phyloP scores from a whole-genome alignment of 2,797 vertebrate species.

The Podarcis lilfordi region DNA sequence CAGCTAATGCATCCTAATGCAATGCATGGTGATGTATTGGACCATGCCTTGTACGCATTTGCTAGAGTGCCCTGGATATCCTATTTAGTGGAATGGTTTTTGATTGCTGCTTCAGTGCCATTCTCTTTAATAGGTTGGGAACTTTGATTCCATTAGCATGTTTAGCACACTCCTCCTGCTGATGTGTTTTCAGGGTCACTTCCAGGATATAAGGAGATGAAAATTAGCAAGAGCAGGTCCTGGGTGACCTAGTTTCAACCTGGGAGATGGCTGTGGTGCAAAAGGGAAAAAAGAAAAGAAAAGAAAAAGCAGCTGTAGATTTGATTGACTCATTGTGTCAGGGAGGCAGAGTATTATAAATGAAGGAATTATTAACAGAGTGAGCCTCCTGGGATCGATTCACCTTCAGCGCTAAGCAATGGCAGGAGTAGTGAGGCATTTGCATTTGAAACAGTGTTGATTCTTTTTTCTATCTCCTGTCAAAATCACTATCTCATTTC shows the following conservation, averaged over 20 bases:
- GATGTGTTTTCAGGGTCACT: slow-evolving; percentile 20
- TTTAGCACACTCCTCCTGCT: neutral
- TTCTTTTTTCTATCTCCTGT: neutral
- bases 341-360: slow-evolving; percentile 3
- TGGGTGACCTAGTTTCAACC: slow-evolving; percentile 10
- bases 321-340: slow-evolving; percentile 4
- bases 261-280: neutral
- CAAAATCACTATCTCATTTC: slow-evolving; percentile 14
- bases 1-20: slow-evolving; percentile 3
- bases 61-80: neutral
- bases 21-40: neutral
- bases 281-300: neutral
- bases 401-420: neutral
- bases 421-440: neutral
- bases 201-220: slow-evolving; percentile 18
- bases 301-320: neutral
- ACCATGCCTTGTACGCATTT: slow-evolving; percentile 4
- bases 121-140: slow-evolving; percentile 36
- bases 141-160: slow-evolving; percentile 33
- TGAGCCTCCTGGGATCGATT: slow-evolving; percentile 21
- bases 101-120: slow-evolving; percentile 15
- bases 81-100: slow-evolving; percentile 26
- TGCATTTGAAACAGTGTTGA: slow-evolving; percentile 26
- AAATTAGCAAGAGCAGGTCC: slow-evolving; percentile 24
- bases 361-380: slow-evolving; percentile 11